Conservation (phyloP, 2,797 vertebrate genomes). For the Diplodus sargus region DNA sequence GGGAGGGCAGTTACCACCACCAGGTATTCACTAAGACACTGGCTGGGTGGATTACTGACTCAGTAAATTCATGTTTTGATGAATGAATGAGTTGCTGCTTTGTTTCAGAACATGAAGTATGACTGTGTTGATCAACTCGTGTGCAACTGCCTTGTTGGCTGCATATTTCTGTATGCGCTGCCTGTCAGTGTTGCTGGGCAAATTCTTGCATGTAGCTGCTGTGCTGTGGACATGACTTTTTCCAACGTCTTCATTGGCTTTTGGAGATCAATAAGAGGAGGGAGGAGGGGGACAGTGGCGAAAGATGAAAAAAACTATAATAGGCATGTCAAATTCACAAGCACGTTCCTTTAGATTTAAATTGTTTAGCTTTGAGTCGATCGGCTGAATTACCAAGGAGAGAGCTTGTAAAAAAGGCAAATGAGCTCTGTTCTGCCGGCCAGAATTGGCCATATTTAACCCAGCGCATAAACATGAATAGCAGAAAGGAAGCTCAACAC, state of each 20-base stretch:
- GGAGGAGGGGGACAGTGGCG: not conserved
- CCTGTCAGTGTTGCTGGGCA: conserved; percentile 57
- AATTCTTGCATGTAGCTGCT: conserved; percentile 68
- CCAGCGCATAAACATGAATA: conserved; percentile 31
- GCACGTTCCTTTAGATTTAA: conserved; percentile 38
- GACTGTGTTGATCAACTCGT: not conserved
- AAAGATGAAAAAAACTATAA: conserved; percentile 14
- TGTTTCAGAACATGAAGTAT: not conserved
- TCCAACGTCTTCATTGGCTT: conserved; percentile 48
- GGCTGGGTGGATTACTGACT: conserved; percentile 33
- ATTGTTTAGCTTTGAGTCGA: conserved; percentile 50
- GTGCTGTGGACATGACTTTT: conserved; percentile 60
- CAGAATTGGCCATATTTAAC: conserved; percentile 14
- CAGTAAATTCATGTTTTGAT: conserved; percentile 6
- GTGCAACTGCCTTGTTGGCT: conserved; percentile 25
- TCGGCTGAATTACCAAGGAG: conserved; percentile 37
- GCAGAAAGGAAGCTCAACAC: conserved; percentile 16
- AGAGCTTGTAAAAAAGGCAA: conserved; percentile 42
- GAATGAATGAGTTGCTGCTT: conserved; percentile 23
- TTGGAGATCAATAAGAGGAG: conserved; percentile 38
- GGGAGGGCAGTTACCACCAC: conserved; percentile 88
- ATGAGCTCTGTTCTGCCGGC: conserved; percentile 27
- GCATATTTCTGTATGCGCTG: conserved; percentile 49
- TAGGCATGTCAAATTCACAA: conserved; percentile 28
- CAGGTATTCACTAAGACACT: conserved; percentile 80